phyloP scores from a whole-genome alignment of 2,797 vertebrate genomes.

The Lepus townsendii region DNA sequence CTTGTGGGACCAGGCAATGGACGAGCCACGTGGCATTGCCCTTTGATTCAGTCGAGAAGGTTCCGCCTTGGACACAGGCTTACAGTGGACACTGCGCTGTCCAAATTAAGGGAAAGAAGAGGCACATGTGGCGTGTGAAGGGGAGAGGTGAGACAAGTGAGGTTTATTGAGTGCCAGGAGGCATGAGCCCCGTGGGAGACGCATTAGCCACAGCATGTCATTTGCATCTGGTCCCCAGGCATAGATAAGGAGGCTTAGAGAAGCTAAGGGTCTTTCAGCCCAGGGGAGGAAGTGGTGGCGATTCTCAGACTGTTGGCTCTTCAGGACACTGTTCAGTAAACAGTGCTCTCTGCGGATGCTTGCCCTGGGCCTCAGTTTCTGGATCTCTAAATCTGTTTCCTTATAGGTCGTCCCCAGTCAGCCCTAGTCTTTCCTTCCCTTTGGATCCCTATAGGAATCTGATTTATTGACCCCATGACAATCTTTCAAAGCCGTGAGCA shows the following conservation, averaged over 20 bases:
- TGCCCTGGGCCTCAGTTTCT: not conserved
- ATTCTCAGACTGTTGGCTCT: not conserved
- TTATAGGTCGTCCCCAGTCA: not conserved
- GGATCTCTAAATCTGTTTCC: not conserved
- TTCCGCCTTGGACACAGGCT: not conserved
- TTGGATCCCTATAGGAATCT: not conserved
- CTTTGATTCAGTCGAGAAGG: not conserved
- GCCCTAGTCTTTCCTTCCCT: not conserved
- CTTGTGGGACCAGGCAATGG: not conserved
- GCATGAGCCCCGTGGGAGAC: not conserved
- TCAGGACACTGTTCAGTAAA: not conserved
- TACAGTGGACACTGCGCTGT: not conserved
- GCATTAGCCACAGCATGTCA: not conserved
- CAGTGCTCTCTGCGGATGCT: not conserved
- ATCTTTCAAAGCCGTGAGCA: slow-evolving; percentile 18
- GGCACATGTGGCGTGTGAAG: not conserved
- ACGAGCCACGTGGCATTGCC: not conserved
- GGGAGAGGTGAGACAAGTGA: not conserved
- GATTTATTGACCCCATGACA: not conserved
- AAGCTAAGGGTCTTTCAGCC: not conserved
- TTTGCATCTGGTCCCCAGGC: not conserved
- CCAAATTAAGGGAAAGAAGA: not conserved
- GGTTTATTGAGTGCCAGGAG: not conserved
- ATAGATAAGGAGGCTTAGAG: slow-evolving; percentile 1
- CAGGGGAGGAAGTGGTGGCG: not conserved